A percentile compares a stretch with the other conserved stretches of the same genome.
phyloP scores from a whole-genome alignment of 2,888 invertebrate genomes.

The Xestoiulus laeticollis region DNA sequence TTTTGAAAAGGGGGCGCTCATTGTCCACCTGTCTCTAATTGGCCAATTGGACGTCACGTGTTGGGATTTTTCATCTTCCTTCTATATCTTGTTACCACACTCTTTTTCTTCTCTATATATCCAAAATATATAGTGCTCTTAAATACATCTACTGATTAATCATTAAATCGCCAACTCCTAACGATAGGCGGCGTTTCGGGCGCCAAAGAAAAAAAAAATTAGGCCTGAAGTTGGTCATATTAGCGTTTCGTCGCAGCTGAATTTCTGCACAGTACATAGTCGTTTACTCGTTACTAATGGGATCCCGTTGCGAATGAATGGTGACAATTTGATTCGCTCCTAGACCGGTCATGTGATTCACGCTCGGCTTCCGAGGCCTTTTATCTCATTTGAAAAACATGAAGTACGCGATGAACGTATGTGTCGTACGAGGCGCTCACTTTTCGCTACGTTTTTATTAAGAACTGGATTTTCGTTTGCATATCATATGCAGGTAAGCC shows the following conservation, averaged over 20 bases:
- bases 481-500: conserved; percentile 27
- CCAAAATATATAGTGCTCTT: background rate
- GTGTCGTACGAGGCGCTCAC: background rate
- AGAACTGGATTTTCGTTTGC: conserved; percentile 1
- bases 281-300: background rate
- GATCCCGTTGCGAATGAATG: conserved; percentile 28
- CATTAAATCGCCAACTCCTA: background rate
- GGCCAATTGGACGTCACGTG: background rate
- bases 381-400: background rate
- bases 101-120: background rate
- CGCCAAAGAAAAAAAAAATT: background rate
- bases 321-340: conserved; percentile 34
- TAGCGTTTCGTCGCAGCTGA: background rate
- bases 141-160: background rate
- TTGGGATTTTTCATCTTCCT: background rate
- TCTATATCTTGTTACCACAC: background rate
- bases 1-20: background rate
- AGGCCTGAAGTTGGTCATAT: background rate
- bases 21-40: background rate
- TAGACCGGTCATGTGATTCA: conserved; percentile 27
- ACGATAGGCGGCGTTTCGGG: background rate
- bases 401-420: background rate
- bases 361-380: conserved; percentile 16
- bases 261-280: background rate
- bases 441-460: background rate